A percentile compares a stretch with the other conserved stretches of the same genome.
Conservation (phyloP, 2,888 invertebrate species). For the Thalpophila matura region DNA sequence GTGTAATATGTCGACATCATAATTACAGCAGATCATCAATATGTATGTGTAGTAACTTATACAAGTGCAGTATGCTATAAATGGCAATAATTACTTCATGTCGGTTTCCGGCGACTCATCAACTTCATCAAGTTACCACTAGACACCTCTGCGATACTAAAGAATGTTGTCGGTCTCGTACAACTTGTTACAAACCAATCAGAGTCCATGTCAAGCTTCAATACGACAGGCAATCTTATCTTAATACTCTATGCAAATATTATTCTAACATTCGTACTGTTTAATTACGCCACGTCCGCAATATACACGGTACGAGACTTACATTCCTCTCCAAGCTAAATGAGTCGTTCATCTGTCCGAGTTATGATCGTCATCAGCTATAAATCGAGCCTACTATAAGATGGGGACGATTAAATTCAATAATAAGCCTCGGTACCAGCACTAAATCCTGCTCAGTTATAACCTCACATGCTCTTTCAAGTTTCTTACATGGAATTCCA, state of each 20-base stretch:
- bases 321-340: conserved; percentile 34
- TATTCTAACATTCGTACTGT: conserved; percentile 27
- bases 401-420: conserved; percentile 58
- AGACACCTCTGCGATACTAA: conserved; percentile 44
- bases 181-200: conserved; percentile 64
- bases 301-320: conserved; percentile 24
- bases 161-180: conserved; percentile 69
- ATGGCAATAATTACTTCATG: conserved; percentile 52
- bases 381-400: conserved; percentile 54
- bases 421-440: conserved; percentile 58
- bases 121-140: conserved; percentile 54
- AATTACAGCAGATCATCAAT: conserved; percentile 42
- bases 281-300: conserved; percentile 44
- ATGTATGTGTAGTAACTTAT: too few species aligned
- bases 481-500: conserved; percentile 61
- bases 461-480: conserved; percentile 55
- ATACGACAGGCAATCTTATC: conserved; percentile 32
- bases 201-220: conserved; percentile 46
- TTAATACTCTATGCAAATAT: conserved; percentile 41
- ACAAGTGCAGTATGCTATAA: conserved; percentile 31
- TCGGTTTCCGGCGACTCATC: conserved; percentile 64
- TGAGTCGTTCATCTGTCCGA: conserved; percentile 38
- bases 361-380: conserved; percentile 51
- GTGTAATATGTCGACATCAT: conserved; percentile 21
- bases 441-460: conserved; percentile 55